Percentiles rank a stretch among this genome's conserved stretches.
Conservation (phyloP, 2,113 vertebrate genomes). For the Dinomys branickii region DNA sequence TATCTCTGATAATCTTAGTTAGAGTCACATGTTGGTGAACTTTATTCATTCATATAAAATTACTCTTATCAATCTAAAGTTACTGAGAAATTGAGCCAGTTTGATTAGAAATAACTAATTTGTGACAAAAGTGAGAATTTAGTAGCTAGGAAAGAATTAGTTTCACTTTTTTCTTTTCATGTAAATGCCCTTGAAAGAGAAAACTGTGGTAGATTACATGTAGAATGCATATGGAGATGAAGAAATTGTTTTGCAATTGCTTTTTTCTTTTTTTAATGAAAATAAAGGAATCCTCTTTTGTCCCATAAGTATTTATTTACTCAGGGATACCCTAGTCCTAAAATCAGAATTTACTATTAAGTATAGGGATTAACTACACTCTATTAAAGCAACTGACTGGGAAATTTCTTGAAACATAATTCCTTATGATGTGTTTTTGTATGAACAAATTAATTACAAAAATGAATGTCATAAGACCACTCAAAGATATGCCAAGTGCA, state of each 20-base stretch:
- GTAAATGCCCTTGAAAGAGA: background rate
- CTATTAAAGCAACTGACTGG: background rate
- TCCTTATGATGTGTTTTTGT: background rate
- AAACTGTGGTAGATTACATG: background rate
- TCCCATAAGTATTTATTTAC: background rate
- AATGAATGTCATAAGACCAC: background rate
- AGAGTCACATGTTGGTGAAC: background rate
- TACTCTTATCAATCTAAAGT: background rate
- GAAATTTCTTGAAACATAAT: slow-evolving; percentile 20
- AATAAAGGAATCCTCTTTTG: background rate
- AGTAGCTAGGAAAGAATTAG: background rate
- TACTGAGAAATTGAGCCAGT: background rate
- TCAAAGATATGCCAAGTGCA: background rate
- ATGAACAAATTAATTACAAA: background rate
- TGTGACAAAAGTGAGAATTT: background rate
- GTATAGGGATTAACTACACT: background rate
- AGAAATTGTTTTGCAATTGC: background rate
- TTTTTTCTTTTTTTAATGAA: background rate
- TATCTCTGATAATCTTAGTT: background rate
- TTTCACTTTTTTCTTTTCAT: background rate
- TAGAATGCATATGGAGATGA: background rate
- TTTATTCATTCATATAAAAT: background rate
- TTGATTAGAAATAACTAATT: background rate
- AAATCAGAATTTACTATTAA: background rate
- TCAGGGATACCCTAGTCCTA: background rate